Conservation (phyloP, 1,140 invertebrate species). For the Neodiprion fabricii region DNA sequence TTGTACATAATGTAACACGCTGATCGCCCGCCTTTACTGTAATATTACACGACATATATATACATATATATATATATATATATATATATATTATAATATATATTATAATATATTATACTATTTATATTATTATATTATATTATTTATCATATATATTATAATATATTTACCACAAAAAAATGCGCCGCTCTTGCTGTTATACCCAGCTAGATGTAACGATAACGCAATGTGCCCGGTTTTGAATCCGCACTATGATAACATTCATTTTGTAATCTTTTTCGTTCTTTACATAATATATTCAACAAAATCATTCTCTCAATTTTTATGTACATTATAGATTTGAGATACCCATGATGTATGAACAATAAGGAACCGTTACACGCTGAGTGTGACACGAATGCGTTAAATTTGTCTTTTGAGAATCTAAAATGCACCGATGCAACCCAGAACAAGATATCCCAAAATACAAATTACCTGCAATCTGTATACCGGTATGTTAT, state of each 20-base stretch:
- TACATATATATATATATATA: conserved; percentile 24
- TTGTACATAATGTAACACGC: background rate
- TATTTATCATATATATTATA: background rate
- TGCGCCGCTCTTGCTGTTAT: too few relatives aligned
- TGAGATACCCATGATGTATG: background rate
- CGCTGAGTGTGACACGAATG: background rate
- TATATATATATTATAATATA: conserved; percentile 3
- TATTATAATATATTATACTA: background rate
- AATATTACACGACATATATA: conserved; percentile 35
- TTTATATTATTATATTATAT: background rate
- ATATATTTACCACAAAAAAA: too few relatives aligned
- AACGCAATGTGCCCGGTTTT: background rate
- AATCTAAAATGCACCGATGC: background rate
- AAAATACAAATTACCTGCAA: conserved; percentile 15
- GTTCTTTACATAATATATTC: background rate
- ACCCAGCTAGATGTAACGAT: background rate
- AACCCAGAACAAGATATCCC: background rate
- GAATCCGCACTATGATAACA: background rate
- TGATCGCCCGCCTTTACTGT: conserved; percentile 23
- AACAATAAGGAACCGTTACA: background rate
- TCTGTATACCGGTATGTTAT: conserved; percentile 26
- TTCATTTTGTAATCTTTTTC: background rate
- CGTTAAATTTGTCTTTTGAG: background rate
- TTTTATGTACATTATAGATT: background rate
- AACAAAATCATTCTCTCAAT: background rate